Evolutionary conservation across 35 echinoderm and acorn worm species (phyloP).

Genomic region (Heliocidaris tuberculata): DNA sequence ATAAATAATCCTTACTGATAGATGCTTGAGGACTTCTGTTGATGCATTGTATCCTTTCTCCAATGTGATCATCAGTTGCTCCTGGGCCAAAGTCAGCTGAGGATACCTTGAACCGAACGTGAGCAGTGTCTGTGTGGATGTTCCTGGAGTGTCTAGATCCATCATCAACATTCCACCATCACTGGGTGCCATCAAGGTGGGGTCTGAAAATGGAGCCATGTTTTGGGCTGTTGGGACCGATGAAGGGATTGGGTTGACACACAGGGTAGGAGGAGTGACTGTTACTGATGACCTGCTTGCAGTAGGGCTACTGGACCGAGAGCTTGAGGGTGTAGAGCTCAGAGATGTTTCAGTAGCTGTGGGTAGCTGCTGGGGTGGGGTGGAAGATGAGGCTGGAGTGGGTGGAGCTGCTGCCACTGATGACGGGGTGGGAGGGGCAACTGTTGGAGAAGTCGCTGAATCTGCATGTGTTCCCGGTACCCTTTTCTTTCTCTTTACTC

Average conservation of each 20-base stretch:
- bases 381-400: background rate
- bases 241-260: background rate
- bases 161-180: slow-evolving; percentile 19
- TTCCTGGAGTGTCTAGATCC: background rate
- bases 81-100: slow-evolving; percentile 58
- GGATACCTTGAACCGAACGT: background rate
- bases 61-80: slow-evolving; percentile 65
- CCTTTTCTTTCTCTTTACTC: slow-evolving; percentile 87
- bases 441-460: background rate
- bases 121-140: background rate
- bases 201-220: background rate
- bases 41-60: slow-evolving; percentile 89
- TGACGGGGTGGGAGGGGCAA: slow-evolving; percentile 29
- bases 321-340: background rate
- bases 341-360: slow-evolving; percentile 8
- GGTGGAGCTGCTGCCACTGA: slow-evolving; percentile 34
- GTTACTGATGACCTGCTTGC: background rate
- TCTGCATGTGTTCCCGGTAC: background rate
- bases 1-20: slow-evolving; percentile 63
- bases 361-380: background rate
- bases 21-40: slow-evolving; percentile 83
- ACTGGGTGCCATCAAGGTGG: background rate
- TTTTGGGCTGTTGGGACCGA: background rate
- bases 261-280: background rate
- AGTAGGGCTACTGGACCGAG: slow-evolving; percentile 11